Evolutionary conservation across 2,888 invertebrate genomes (phyloP).

Genomic region (Elysia crispata): DNA sequence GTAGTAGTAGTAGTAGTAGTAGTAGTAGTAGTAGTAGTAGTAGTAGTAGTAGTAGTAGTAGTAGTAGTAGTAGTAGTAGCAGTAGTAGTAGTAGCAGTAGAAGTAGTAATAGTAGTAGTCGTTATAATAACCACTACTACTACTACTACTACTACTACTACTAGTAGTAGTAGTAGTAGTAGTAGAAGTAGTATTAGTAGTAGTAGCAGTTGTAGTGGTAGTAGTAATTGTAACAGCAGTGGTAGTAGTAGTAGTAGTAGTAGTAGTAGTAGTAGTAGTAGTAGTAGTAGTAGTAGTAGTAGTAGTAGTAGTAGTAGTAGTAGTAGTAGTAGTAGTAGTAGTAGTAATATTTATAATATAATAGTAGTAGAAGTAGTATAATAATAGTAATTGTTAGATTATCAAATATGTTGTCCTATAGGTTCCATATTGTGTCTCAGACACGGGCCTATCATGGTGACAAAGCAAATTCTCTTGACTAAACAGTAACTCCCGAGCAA

Average conservation of each 20-base stretch:
- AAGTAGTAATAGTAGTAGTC: too few species aligned
- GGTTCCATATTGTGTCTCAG: too few species aligned
- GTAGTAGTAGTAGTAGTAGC: too few species aligned
- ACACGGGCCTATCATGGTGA: too few species aligned
- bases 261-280: slow-evolving; percentile 1
- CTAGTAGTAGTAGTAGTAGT: neutral
- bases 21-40: too few species aligned
- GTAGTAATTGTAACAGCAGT: neutral
- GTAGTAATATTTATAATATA: neutral
- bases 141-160: neutral
- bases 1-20: too few species aligned
- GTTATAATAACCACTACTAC: neutral
- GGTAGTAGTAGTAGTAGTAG: slow-evolving; percentile 16
- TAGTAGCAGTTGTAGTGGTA: neutral
- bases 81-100: too few species aligned
- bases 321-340: slow-evolving; percentile 19
- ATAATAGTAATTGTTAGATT: neutral
- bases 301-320: slow-evolving; percentile 19
- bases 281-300: neutral
- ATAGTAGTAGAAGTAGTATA: neutral
- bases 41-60: too few species aligned
- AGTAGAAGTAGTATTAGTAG: neutral
- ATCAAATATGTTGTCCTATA: too few species aligned
- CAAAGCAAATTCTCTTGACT: too few species aligned
- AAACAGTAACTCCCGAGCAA: too few species aligned